Evolutionary conservation across 2,888 invertebrate species (phyloP).

Genomic region (Leptinotarsa tumamoca): DNA sequence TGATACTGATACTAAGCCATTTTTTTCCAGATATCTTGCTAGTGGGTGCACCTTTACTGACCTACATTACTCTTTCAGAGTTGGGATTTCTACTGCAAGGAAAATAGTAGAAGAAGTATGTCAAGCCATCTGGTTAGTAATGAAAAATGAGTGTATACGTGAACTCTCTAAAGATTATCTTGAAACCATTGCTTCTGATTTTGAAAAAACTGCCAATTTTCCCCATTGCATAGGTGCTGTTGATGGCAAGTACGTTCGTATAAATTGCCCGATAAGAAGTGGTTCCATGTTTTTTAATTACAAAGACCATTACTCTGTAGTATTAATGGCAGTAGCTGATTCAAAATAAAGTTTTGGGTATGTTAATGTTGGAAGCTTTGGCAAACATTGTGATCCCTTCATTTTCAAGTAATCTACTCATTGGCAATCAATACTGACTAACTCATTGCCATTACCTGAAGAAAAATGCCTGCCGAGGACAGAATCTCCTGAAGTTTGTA

Average conservation of each 20-base stretch:
- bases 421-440: too few species aligned
- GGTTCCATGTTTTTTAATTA: slow-evolving; percentile 34
- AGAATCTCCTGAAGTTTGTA: too few species aligned
- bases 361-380: slow-evolving; percentile 32
- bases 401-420: too few species aligned
- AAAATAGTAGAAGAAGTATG: slow-evolving; percentile 28
- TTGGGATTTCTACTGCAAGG: slow-evolving; percentile 31
- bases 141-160: slow-evolving; percentile 28
- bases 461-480: too few species aligned
- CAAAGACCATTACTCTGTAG: slow-evolving; percentile 30
- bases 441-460: too few species aligned
- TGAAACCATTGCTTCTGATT: slow-evolving; percentile 25
- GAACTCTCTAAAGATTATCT: slow-evolving; percentile 21
- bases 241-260: slow-evolving; percentile 33
- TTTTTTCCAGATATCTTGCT: slow-evolving; percentile 36
- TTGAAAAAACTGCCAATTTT: slow-evolving; percentile 31
- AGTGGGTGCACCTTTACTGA: slow-evolving; percentile 34
- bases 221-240: slow-evolving; percentile 36
- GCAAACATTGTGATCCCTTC: slow-evolving; percentile 35
- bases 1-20: slow-evolving; percentile 21
- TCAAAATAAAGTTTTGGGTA: slow-evolving; percentile 36
- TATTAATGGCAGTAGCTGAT: slow-evolving; percentile 35
- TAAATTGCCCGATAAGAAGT: background rate
- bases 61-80: slow-evolving; percentile 32
- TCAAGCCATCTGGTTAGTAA: slow-evolving; percentile 28